Evolutionary conservation across 2,888 invertebrate genomes (phyloP), one percentile per base, ranked within the genome.

Genomic region (Drosophila ezoana): DNA sequence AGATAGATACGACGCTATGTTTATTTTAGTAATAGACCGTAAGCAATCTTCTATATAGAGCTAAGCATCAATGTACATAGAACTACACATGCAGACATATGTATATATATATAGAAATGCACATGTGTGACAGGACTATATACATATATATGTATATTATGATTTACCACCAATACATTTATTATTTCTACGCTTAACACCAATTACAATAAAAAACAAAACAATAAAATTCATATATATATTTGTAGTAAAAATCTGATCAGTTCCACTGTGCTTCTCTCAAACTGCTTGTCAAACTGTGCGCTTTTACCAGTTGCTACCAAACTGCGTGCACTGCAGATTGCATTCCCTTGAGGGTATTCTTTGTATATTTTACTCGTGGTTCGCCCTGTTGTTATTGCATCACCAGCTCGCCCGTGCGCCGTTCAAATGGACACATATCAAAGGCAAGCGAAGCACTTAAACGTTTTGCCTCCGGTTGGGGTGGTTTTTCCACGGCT

Each of bases 181-280:
- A 68, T 68, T 75, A 60, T 87, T 87, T 82, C 40, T 76, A 83
- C 73, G 84, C 83, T 83, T 88, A 73, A 87, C 66, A 87, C 72
- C 71, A 84, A 79, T 77, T 69, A 84, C 65, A 76, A 68, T 71
- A 71, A 78, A 63, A 65, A 62, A 13, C 72, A 60, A 65, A 65
- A 38, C 44, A 58, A 62, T 69, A 81, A 79, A 85, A 73, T 72
- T 79, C 69, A n/a, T 72, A 79, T 51, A 5, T 23, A 79, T 64
- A 73, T 87, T 85, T 75, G 13, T 59, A 75, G 54, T 56, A 54
- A 56, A 48, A 20, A 16, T 20, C 0, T 6, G 40, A 2, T 43
- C 3, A 9, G 23, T 23, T 47, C 33, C 35, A 48, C 28, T 63
- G 59, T 61, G 5, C 8, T 2, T 18, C n/a, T 1, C 13, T 2